phyloP scores from a whole-genome alignment of 2,113 vertebrate genomes.

The Rutilus rutilus region DNA sequence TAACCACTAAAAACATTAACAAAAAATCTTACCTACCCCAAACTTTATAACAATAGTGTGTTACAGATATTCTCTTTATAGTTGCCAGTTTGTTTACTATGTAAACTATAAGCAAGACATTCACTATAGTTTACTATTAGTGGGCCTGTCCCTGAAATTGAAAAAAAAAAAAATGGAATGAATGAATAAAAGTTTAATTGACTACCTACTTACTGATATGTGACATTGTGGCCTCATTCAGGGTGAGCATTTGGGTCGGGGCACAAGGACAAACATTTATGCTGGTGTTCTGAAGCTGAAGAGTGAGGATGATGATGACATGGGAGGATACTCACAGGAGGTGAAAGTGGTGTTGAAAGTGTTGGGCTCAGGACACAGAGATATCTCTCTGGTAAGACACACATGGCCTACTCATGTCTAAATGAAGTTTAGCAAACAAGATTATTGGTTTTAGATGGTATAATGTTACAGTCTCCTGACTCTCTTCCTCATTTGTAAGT shows the following conservation, averaged over 20 bases:
- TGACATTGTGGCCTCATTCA: conserved; percentile 59
- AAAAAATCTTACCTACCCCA: not conserved
- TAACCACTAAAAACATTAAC: not conserved
- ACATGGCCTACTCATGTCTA: not conserved
- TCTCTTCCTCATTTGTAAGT: not conserved
- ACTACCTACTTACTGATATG: not conserved
- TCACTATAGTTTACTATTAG: not conserved
- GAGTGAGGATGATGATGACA: conserved; percentile 77
- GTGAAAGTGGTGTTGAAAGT: conserved; percentile 96
- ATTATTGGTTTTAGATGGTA: not conserved
- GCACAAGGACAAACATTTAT: conserved; percentile 94
- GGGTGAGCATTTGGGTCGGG: conserved; percentile 91
- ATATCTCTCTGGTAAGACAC: conserved; percentile 90
- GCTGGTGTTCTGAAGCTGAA: conserved; percentile 85
- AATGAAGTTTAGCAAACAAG: not conserved
- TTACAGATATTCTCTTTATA: not conserved
- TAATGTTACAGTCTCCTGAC: not conserved
- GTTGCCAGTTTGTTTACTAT: not conserved
- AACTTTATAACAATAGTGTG: not conserved
- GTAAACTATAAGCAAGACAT: not conserved
- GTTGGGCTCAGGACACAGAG: conserved; percentile 91
- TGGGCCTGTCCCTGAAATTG: not conserved
- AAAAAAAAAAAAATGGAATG: not conserved
- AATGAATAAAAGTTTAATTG: not conserved
- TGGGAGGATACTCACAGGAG: conserved; percentile 80